Conservation (phyloP, 2,113 vertebrate genomes). For the Eptesicus fuscus region DNA sequence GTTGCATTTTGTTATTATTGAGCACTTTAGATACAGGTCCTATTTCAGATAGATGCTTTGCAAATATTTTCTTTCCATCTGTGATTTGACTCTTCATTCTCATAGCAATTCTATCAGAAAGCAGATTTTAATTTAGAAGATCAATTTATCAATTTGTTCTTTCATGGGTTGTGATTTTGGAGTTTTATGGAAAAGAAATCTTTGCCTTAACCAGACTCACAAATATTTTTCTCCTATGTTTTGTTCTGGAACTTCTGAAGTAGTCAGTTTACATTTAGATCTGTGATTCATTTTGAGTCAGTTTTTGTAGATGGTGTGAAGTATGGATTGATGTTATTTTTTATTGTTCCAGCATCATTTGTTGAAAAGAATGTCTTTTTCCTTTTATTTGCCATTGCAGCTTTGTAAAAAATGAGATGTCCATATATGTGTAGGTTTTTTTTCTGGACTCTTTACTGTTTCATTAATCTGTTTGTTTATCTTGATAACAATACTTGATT, state of each 20-base stretch:
- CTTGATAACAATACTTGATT: not conserved
- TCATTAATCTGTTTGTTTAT: not conserved
- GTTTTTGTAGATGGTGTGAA: not conserved
- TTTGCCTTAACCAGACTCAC: not conserved
- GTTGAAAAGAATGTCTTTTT: not conserved
- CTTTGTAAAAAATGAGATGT: not conserved
- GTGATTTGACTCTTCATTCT: not conserved
- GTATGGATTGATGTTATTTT: not conserved
- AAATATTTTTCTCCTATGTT: not conserved
- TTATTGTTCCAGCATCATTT: not conserved
- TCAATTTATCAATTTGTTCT: not conserved
- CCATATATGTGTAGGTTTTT: not conserved
- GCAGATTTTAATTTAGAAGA: not conserved
- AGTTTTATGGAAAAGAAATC: not conserved
- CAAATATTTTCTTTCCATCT: not conserved
- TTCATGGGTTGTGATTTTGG: not conserved
- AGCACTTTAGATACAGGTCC: not conserved
- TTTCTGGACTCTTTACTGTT: not conserved
- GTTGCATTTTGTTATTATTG: not conserved
- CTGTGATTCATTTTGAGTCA: not conserved
- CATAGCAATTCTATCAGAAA: not conserved
- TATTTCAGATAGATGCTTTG: not conserved
- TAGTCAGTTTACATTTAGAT: not conserved
- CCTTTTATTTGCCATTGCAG: not conserved
- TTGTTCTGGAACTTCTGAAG: not conserved